phyloP scores from a whole-genome alignment of 2,797 vertebrate species.

The Emydoidea blandingii region DNA sequence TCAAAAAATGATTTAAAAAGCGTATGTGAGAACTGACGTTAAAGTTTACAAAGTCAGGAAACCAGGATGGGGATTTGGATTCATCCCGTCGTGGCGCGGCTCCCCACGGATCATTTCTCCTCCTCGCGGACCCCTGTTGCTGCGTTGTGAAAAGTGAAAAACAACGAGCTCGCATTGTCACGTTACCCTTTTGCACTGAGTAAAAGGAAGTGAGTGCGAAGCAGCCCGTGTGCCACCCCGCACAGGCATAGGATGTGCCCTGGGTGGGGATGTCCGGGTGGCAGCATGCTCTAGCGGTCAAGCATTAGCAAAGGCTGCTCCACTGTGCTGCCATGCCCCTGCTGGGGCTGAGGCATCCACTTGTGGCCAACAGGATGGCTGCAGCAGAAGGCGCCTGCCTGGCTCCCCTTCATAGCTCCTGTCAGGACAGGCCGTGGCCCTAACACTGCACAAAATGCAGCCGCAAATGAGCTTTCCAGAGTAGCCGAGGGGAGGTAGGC shows the following conservation, averaged over 20 bases:
- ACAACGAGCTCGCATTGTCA: background rate
- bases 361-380: background rate
- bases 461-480: background rate
- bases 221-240: fast-evolving
- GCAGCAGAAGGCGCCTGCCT: background rate
- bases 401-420: background rate
- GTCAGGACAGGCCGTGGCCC: background rate
- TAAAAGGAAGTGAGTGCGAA: background rate
- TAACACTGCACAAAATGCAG: background rate
- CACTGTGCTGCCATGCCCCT: background rate
- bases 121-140: background rate
- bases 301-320: fast-evolving
- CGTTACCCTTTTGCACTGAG: fast-evolving
- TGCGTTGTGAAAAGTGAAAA: background rate
- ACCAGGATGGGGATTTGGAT: background rate
- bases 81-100: background rate
- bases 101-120: fast-evolving
- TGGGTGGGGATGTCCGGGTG: fast-evolving
- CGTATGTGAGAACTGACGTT: background rate
- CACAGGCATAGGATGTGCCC: background rate
- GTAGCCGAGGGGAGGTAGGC: background rate
- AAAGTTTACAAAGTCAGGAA: fast-evolving
- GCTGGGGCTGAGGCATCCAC: background rate
- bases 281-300: background rate
- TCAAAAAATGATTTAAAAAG: background rate